Percentiles rank a stretch among this genome's conserved stretches.
Conservation (phyloP, 2,113 vertebrate species). For the Ophiodon elongatus region DNA sequence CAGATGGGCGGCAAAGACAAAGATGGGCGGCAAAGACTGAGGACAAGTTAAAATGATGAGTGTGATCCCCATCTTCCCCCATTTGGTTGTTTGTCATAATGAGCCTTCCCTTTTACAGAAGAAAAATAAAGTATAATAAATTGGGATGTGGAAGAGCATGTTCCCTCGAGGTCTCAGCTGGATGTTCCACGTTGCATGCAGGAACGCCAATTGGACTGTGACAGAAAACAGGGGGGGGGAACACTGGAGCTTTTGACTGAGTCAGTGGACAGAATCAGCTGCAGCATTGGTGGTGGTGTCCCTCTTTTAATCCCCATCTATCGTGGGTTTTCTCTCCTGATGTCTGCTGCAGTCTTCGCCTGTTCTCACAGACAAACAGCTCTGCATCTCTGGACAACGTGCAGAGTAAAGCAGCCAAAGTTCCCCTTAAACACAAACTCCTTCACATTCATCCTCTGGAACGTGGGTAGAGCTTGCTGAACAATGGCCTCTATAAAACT, state of each 20-base stretch:
- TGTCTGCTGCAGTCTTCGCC: conserved; percentile 30
- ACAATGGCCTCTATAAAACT: conserved; percentile 49
- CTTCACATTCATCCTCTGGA: conserved; percentile 39
- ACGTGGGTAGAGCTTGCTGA: conserved; percentile 8
- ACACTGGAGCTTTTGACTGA: conserved; percentile 43
- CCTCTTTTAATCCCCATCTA: conserved; percentile 6
- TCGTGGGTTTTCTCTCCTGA: conserved; percentile 30
- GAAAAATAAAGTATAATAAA: neutral
- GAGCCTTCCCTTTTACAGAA: conserved; percentile 11
- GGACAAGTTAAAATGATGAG: neutral
- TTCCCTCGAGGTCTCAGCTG: conserved; percentile 54
- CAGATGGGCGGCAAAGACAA: neutral
- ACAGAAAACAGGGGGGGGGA: conserved; percentile 41
- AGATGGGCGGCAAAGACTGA: neutral
- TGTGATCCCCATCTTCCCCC: neutral
- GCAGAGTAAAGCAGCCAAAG: conserved; percentile 26
- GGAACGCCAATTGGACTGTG: conserved; percentile 60
- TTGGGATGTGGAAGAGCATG: conserved; percentile 5
- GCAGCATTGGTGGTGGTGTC: conserved; percentile 3
- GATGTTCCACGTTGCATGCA: conserved; percentile 41
- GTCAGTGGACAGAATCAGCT: conserved; percentile 39
- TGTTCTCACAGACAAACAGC: conserved; percentile 19
- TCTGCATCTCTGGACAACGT: conserved; percentile 4
- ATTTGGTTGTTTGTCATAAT: conserved; percentile 26
- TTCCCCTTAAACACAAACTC: conserved; percentile 34